Evolutionary conservation across 1,140 invertebrate genomes (phyloP), one percentile per base, ranked within the genome.

Genomic region (Sminthurinus signatus): DNA sequence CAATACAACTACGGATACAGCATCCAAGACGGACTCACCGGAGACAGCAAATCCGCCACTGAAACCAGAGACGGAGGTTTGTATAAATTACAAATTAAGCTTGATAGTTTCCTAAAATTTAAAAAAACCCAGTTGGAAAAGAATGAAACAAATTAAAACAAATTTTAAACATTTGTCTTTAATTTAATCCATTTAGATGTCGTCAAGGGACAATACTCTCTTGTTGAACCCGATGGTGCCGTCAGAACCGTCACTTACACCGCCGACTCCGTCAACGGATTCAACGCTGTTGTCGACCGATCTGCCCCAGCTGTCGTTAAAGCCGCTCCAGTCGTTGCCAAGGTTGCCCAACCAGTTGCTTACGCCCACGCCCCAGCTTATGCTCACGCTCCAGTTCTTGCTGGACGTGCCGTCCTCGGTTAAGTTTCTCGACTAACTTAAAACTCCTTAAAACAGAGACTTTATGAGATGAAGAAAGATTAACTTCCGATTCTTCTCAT

Each of bases 201-300:
- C 27, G 27, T 27, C 3, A 14, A 27, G 27, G 72, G 72, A 32
- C 63, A 69, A 52, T 73, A 64, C 64, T 64, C 68, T 14, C 57
- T 64, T 31, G 78, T 83, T 61, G 79, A 81, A 31, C 75, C 80
- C 4, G 78, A 88, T 73, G 85, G 85, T 39, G 85, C 82, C 69
- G 79, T 81, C 70, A 81, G 86, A 64, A 84, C 84, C 68, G 86
- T 87, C 50, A 82, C 86, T 32, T 88, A 88, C 77, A 85, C 84
- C 32, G 84, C 86, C 61, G 85, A 87, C 72, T 81, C 84, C n/a
- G 80, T 86, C 72, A 84, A 80, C 70, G 60, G 86, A 67, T 86
- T 87, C 75, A 76, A 79, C 67, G 67, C 67, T 25, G 51, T 54
- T 25, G 51, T 54, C 19, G 51, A 54, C 51, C 51, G 51, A 23